Evolutionary conservation across 2,797 vertebrate species (phyloP).

Genomic region (Crenuchus spilurus): DNA sequence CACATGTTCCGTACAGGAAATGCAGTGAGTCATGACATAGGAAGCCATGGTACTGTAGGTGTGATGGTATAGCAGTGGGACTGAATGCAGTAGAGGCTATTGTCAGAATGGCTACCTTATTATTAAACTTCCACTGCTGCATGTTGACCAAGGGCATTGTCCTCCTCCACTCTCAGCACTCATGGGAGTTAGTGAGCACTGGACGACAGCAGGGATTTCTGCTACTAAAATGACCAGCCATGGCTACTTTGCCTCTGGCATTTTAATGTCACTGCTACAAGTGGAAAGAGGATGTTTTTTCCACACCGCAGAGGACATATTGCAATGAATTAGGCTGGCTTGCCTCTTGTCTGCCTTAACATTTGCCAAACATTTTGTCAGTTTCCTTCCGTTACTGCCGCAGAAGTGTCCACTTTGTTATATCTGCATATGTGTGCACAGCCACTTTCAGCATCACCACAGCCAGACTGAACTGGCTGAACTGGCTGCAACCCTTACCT

Average conservation of each 20-base stretch:
- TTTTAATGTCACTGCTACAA: background rate
- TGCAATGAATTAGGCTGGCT: conserved; percentile 5
- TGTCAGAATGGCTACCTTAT: background rate
- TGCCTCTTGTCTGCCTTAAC: conserved; percentile 7
- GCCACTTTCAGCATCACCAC: no score
- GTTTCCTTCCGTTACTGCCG: conserved; percentile 12
- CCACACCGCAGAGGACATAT: background rate
- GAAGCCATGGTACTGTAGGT: background rate
- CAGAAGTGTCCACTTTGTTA: conserved; percentile 1
- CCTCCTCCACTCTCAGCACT: background rate
- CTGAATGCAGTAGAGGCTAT: background rate
- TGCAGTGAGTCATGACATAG: background rate
- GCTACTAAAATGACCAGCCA: background rate
- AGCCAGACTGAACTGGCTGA: no score
- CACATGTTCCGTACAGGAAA: background rate
- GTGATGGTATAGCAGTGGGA: background rate
- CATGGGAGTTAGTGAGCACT: background rate
- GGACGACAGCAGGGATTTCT: no score
- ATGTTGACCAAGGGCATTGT: conserved; percentile 1
- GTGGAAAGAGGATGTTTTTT: background rate
- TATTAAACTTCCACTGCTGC: background rate
- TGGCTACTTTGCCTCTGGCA: background rate
- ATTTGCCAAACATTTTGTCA: conserved; percentile 1
- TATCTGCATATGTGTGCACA: background rate
- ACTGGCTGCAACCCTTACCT: background rate